Evolutionary conservation across 2,113 vertebrate species (phyloP).

Genomic region (Toxotes chatareus): DNA sequence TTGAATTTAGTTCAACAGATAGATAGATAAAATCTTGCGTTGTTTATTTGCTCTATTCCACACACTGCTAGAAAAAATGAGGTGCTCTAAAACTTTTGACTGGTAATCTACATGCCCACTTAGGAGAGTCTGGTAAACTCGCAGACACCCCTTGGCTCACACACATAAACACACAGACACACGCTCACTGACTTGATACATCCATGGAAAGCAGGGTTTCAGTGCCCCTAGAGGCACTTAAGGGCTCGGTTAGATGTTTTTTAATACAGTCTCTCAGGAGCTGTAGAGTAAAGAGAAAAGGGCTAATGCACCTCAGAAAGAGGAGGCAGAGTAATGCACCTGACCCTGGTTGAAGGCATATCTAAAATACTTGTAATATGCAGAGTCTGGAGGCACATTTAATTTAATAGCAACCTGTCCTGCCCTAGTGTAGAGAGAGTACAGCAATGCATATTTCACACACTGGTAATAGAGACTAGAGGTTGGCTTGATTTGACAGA

Average conservation of each 20-base stretch:
- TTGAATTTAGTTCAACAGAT: too few relatives aligned
- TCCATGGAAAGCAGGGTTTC: constrained; percentile 40
- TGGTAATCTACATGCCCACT: background rate
- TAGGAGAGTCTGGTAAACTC: constrained; percentile 39
- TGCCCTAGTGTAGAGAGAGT: background rate
- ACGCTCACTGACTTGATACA: constrained; percentile 37
- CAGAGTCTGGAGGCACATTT: constrained; percentile 21
- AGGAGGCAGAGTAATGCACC: background rate
- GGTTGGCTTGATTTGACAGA: constrained; percentile 37
- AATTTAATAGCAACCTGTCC: constrained; percentile 8
- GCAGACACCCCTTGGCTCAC: constrained; percentile 4
- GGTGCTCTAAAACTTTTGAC: too few relatives aligned
- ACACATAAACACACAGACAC: constrained; percentile 19
- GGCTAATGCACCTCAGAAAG: constrained; percentile 34
- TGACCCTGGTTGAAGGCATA: constrained; percentile 40
- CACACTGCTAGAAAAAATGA: too few relatives aligned
- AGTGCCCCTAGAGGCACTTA: constrained; percentile 33
- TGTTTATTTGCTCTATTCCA: too few relatives aligned
- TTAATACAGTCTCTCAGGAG: constrained; percentile 56
- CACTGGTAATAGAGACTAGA: constrained; percentile 21
- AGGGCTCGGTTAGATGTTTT: constrained; percentile 34
- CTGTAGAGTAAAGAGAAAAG: constrained; percentile 56
- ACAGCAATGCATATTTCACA: constrained; percentile 36
- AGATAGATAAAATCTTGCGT: too few relatives aligned
- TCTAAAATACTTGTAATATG: constrained; percentile 47